Percentiles rank a stretch among this genome's conserved stretches.
Conservation (phyloP, 2,797 vertebrate genomes). For the Takifugu ocellatus region DNA sequence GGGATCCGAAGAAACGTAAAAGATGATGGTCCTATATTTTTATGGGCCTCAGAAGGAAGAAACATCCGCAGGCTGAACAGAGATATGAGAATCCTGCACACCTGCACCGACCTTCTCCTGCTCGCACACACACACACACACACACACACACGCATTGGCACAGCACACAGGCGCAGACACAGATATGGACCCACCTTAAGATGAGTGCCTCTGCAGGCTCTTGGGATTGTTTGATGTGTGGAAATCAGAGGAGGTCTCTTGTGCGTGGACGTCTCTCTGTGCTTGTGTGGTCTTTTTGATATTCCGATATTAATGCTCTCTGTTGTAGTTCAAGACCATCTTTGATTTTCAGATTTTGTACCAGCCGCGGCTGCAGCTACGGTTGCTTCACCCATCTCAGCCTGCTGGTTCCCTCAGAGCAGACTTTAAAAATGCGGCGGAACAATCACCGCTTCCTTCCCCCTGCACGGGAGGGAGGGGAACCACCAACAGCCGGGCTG, state of each 20-base stretch:
- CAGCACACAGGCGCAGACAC: slow-evolving; percentile 5
- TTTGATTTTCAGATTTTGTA: slow-evolving; percentile 16
- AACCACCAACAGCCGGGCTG: background rate
- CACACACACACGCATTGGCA: background rate
- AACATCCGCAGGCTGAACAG: slow-evolving; percentile 24
- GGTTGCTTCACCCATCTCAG: background rate
- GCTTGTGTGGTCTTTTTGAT: slow-evolving; percentile 23
- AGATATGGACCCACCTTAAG: slow-evolving; percentile 19
- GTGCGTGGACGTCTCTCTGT: slow-evolving; percentile 10
- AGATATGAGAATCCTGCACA: slow-evolving; percentile 48
- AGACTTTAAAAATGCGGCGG: background rate
- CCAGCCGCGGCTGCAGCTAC: background rate
- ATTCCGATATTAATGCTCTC: slow-evolving; percentile 16
- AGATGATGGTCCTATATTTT: slow-evolving; percentile 18
- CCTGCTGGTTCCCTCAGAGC: background rate
- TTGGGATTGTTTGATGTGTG: slow-evolving; percentile 54
- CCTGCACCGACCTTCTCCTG: slow-evolving; percentile 30
- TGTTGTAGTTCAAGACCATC: slow-evolving; percentile 15
- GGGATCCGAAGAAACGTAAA: slow-evolving; percentile 6
- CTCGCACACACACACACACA: background rate
- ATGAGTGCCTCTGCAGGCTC: slow-evolving; percentile 29
- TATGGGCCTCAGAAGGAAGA: slow-evolving; percentile 18
- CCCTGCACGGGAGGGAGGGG: background rate
- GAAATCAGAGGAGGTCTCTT: slow-evolving; percentile 24
- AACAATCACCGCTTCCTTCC: background rate